These are phyloP conservation scores for Leptonema lineaticorne DNA, from an alignment of 1,140 invertebrate genomes.

Conservation along the genomic window DNA sequence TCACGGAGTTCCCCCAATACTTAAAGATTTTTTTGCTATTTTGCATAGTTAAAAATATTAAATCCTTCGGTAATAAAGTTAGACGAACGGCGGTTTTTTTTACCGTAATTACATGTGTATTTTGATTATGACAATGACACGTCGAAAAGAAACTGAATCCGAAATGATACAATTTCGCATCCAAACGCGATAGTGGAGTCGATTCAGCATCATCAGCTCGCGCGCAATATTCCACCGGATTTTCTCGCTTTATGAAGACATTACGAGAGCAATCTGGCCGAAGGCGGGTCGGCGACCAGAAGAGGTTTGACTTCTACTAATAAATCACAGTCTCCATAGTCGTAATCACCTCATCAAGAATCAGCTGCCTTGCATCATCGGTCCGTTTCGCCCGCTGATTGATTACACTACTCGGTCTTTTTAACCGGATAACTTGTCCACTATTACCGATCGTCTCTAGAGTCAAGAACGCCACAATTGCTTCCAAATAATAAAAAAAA, in stretches of 20 bases:
- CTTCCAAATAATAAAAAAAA: background rate
- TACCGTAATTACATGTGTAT: no score
- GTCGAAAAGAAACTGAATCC: no score
- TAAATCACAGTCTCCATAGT: conserved; percentile 35
- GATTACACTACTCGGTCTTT: conserved; percentile 15
- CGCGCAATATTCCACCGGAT: background rate
- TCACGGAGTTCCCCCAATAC: no score
- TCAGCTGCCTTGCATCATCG: conserved; percentile 32
- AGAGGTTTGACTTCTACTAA: conserved; percentile 33
- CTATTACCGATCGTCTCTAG: background rate
- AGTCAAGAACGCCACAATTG: background rate
- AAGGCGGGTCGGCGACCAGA: conserved; percentile 31
- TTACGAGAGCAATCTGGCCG: conserved; percentile 35
- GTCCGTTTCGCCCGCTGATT: conserved; percentile 13
- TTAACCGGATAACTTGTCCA: background rate
- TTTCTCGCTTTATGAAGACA: conserved; percentile 32
- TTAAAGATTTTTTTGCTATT: no score
- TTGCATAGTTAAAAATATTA: no score
- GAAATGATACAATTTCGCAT: no score
- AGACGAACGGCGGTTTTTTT: no score
- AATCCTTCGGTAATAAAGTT: no score
- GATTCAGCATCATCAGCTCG: background rate
- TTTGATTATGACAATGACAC: no score
- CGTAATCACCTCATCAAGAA: conserved; percentile 40
- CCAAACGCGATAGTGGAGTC: no score